Conservation (phyloP, 2,797 vertebrate species). For the Esox lucius region DNA sequence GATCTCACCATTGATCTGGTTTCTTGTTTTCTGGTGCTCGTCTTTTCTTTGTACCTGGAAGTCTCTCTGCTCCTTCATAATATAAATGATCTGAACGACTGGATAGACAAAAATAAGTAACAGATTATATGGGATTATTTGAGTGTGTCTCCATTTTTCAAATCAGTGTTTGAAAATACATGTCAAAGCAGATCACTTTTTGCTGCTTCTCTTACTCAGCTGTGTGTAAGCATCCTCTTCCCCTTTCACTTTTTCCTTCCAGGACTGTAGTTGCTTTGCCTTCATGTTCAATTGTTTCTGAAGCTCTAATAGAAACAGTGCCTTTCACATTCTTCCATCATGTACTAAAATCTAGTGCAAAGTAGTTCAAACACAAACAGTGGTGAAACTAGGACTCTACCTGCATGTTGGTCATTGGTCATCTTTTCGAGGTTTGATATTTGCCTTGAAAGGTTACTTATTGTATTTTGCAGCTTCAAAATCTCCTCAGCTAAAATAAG, state of each 20-base stretch:
- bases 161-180: neutral
- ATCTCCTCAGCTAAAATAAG: constrained; percentile 48
- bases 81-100: constrained; percentile 37
- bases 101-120: constrained; percentile 13
- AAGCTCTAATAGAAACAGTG: constrained; percentile 30
- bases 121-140: neutral
- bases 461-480: constrained; percentile 21
- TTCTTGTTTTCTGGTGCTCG: neutral
- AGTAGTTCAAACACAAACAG: neutral
- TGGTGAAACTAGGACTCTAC: constrained; percentile 23
- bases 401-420: constrained; percentile 9
- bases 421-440: fast-evolving
- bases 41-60: neutral
- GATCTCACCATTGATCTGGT: constrained; percentile 34
- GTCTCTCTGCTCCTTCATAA: constrained; percentile 40
- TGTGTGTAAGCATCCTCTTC: constrained; percentile 17
- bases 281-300: constrained; percentile 23
- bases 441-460: fast-evolving
- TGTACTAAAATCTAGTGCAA: neutral
- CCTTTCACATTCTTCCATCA: neutral
- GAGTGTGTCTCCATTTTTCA: neutral
- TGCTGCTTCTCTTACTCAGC: constrained; percentile 46
- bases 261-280: neutral
- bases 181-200: neutral
- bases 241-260: constrained; percentile 39